phyloP scores from a whole-genome alignment of 2,888 invertebrate genomes.

The Acronicta aceris region DNA sequence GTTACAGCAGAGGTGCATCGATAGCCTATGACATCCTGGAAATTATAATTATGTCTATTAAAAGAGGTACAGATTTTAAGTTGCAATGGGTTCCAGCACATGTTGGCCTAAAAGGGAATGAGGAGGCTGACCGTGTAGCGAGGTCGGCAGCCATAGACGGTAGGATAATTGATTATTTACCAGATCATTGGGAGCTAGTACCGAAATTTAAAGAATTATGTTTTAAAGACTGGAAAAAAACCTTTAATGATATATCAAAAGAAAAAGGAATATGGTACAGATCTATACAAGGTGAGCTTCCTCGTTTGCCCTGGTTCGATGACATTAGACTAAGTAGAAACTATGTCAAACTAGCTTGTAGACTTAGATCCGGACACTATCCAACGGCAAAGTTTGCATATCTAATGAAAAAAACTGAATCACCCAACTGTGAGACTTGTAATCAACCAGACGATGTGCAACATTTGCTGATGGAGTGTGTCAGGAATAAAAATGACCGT shows the following conservation, averaged over 20 bases:
- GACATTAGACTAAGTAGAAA: background rate
- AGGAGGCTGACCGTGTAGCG: constrained; percentile 5
- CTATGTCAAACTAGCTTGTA: background rate
- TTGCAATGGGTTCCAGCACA: constrained; percentile 13
- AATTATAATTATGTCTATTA: background rate
- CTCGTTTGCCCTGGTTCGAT: constrained; percentile 6
- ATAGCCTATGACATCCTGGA: constrained; percentile 9
- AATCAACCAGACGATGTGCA: too few relatives aligned
- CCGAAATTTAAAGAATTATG: background rate
- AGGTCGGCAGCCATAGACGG: background rate
- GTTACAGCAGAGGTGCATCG: constrained; percentile 3
- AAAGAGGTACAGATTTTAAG: background rate
- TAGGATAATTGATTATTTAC: background rate
- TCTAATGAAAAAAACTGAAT: background rate
- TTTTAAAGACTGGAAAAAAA: background rate
- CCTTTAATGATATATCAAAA: background rate
- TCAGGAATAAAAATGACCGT: too few relatives aligned
- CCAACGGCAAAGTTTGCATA: constrained; percentile 1
- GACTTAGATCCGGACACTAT: too few relatives aligned
- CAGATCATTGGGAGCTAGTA: background rate
- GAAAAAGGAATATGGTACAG: constrained; percentile 7
- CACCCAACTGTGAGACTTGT: too few relatives aligned
- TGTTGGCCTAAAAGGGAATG: constrained; percentile 3
- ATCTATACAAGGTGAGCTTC: background rate
- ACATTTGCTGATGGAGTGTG: too few relatives aligned